phyloP scores from a whole-genome alignment of 1,140 invertebrate genomes.

The Drosophila pectinifera region DNA sequence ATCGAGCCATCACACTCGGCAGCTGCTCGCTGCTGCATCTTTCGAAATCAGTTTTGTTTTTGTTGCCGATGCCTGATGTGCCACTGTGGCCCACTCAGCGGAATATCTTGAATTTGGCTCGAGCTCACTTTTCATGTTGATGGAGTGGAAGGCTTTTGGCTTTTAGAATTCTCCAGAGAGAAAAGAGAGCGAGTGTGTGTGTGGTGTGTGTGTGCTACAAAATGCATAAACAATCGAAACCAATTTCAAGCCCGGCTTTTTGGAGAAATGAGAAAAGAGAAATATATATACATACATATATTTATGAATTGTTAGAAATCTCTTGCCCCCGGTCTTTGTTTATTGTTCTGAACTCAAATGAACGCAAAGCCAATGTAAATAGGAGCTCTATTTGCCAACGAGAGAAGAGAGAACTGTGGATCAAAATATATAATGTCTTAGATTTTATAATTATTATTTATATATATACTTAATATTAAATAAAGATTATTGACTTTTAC shows the following conservation, averaged over 20 bases:
- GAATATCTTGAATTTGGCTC: conserved; percentile 57
- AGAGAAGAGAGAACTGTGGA: conserved; percentile 41
- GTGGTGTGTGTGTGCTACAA: conserved; percentile 59
- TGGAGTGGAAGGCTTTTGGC: conserved; percentile 72
- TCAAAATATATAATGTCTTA: background rate
- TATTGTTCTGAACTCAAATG: conserved; percentile 72
- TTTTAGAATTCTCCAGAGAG: conserved; percentile 49
- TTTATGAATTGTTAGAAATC: conserved; percentile 58
- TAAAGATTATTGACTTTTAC: background rate
- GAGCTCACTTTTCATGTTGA: conserved; percentile 76
- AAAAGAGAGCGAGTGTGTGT: conserved; percentile 23
- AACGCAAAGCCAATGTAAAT: conserved; percentile 60
- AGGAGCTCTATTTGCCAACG: conserved; percentile 49
- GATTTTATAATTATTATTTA: background rate
- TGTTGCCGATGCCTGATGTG: conserved; percentile 41
- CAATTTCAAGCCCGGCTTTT: conserved; percentile 62
- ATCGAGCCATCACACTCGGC: conserved; percentile 46
- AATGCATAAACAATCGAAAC: conserved; percentile 82
- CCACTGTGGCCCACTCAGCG: conserved; percentile 61
- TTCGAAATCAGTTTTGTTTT: conserved; percentile 56
- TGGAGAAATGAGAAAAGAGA: conserved; percentile 45
- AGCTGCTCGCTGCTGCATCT: conserved; percentile 40
- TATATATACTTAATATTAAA: background rate
- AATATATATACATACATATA: conserved; percentile 28
- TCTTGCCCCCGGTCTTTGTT: conserved; percentile 64